phyloP scores from a whole-genome alignment of 2,888 invertebrate species.

The Tetranychus piercei region DNA sequence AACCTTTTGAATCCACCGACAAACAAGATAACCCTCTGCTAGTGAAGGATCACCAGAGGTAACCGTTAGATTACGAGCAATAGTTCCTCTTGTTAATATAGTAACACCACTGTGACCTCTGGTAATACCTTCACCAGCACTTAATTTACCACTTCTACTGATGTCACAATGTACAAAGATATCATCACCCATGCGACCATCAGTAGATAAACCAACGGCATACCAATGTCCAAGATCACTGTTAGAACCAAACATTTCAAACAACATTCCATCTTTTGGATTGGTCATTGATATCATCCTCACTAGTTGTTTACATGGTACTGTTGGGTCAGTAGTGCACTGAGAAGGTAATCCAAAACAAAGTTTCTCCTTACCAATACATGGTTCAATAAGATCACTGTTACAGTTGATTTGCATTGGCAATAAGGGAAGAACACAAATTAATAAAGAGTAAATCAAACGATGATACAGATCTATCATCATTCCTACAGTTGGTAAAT shows the following conservation, averaged over 20 bases:
- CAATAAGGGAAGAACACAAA: background rate
- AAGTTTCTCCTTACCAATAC: background rate
- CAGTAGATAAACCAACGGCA: background rate
- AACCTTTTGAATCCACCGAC: conserved; percentile 4
- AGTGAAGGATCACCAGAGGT: background rate
- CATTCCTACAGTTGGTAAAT: too few species aligned
- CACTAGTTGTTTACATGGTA: background rate
- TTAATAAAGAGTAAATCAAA: background rate
- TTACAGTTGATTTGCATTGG: background rate
- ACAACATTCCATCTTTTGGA: background rate
- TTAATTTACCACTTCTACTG: background rate
- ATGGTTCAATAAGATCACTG: background rate
- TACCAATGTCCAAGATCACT: background rate
- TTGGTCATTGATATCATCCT: conserved; percentile 5
- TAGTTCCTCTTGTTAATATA: background rate
- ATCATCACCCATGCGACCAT: conserved; percentile 2
- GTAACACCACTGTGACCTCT: background rate
- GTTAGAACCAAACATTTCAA: background rate
- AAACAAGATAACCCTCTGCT: background rate
- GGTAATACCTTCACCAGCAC: background rate
- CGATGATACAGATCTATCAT: background rate
- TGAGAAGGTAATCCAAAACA: conserved; percentile 4
- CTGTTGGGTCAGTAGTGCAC: background rate
- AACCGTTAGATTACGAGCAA: background rate
- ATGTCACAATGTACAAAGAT: background rate